Evolutionary conservation across 1,140 invertebrate species (phyloP).

Genomic region (Penaeus vannamei): DNA sequence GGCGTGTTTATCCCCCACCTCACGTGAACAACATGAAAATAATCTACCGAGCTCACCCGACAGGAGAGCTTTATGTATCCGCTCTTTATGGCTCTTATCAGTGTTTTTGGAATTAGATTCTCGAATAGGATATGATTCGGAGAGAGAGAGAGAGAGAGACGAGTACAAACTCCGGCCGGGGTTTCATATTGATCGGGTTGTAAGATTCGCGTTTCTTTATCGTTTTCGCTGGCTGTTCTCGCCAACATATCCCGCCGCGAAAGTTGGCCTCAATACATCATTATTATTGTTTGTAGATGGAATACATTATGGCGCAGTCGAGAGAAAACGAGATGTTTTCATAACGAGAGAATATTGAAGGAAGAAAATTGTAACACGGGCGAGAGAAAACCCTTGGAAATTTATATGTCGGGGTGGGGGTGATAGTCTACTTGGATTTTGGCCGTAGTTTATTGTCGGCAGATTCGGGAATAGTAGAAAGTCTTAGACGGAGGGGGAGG

Average conservation of each 20-base stretch:
- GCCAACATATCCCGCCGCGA: conserved; percentile 1
- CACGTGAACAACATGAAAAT: no score
- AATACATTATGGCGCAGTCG: conserved; percentile 53
- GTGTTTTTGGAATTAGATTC: no score
- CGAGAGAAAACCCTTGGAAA: conserved; percentile 20
- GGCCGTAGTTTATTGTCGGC: conserved; percentile 13
- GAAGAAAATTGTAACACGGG: conserved; percentile 42
- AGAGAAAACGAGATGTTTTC: conserved; percentile 44
- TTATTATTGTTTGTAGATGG: conserved; percentile 62
- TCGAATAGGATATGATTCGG: no score
- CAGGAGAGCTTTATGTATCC: no score
- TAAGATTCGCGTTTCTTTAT: no score
- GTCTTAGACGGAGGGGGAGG: not conserved
- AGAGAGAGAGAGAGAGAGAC: no score
- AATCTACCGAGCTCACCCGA: no score
- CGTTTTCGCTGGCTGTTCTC: not conserved
- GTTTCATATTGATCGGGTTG: no score
- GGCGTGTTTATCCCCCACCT: no score
- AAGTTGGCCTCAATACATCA: conserved; percentile 46
- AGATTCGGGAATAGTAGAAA: not conserved
- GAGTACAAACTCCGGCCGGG: no score
- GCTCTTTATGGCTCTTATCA: no score
- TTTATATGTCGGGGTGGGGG: conserved; percentile 29
- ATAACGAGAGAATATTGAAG: conserved; percentile 49
- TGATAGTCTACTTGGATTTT: not conserved